Conservation (phyloP, 1,140 invertebrate species). For the Panulirus ornatus region DNA sequence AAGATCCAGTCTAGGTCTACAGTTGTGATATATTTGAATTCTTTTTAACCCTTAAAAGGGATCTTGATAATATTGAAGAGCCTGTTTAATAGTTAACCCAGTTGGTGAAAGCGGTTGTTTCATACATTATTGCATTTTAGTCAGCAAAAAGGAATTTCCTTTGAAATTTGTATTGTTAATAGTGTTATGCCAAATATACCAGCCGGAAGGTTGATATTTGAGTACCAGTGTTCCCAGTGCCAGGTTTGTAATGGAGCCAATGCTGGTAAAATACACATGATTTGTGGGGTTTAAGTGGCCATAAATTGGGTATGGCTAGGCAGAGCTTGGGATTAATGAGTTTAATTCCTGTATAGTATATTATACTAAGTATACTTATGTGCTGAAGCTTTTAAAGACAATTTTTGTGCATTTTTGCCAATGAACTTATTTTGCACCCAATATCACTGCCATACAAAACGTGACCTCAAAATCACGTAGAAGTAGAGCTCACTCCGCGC, state of each 20-base stretch:
- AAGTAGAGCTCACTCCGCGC: conserved; percentile 12
- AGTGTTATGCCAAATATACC: neutral
- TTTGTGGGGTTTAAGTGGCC: neutral
- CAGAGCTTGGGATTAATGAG: conserved; percentile 15
- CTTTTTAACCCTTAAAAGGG: neutral
- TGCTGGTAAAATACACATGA: neutral
- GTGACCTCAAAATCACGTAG: conserved; percentile 22
- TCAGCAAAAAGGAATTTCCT: neutral
- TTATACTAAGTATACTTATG: conserved; percentile 20
- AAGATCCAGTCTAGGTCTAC: neutral
- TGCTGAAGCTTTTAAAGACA: conserved; percentile 42
- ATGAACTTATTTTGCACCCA: conserved; percentile 33
- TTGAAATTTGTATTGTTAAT: neutral
- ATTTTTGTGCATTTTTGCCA: conserved; percentile 54
- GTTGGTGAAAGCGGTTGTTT: conserved; percentile 10
- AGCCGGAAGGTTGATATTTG: neutral
- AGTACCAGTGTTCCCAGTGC: neutral
- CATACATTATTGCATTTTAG: neutral
- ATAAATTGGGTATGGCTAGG: neutral
- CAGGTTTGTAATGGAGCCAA: neutral
- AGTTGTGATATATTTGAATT: neutral
- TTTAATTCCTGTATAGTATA: conserved; percentile 26
- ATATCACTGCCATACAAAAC: conserved; percentile 49
- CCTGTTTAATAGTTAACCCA: neutral
- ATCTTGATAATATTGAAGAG: neutral